Evolutionary conservation across 2,888 invertebrate species (phyloP).

Genomic region (Erpobdella octoculata): DNA sequence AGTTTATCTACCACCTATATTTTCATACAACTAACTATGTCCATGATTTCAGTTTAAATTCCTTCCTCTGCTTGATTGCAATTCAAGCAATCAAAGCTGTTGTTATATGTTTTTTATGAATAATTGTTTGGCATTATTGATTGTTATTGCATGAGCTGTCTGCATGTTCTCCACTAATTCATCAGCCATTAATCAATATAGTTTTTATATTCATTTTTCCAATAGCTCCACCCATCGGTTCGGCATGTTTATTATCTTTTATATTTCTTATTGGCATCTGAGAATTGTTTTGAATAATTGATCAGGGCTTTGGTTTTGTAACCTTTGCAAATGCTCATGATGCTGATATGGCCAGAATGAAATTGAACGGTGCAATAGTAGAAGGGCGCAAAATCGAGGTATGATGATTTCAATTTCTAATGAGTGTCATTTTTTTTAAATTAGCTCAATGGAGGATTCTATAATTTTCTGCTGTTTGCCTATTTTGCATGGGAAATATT

Average conservation of each 20-base stretch:
- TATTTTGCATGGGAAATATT: no score
- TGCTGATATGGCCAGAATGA: slow-evolving; percentile 99
- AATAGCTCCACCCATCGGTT: background rate
- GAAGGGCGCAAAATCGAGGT: slow-evolving; percentile 99
- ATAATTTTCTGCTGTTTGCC: no score
- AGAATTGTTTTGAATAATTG: background rate
- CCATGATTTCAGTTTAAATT: no score
- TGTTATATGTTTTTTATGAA: no score
- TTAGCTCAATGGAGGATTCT: no score
- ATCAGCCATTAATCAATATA: background rate
- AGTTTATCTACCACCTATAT: no score
- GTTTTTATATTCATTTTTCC: background rate
- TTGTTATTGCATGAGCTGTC: no score
- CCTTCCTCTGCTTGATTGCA: no score
- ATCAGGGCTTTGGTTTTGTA: slow-evolving; percentile 99
- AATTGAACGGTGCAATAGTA: slow-evolving; percentile 99
- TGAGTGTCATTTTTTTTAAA: background rate
- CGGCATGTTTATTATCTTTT: background rate
- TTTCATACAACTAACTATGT: no score
- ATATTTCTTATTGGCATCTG: background rate
- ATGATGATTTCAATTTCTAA: background rate
- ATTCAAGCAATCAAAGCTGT: no score
- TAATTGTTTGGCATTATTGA: no score
- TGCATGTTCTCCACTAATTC: background rate
- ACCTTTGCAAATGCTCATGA: slow-evolving; percentile 99